These are phyloP conservation scores for Mallotus villosus DNA, from an alignment of 2,797 vertebrate genomes.

Conservation along the genomic window DNA sequence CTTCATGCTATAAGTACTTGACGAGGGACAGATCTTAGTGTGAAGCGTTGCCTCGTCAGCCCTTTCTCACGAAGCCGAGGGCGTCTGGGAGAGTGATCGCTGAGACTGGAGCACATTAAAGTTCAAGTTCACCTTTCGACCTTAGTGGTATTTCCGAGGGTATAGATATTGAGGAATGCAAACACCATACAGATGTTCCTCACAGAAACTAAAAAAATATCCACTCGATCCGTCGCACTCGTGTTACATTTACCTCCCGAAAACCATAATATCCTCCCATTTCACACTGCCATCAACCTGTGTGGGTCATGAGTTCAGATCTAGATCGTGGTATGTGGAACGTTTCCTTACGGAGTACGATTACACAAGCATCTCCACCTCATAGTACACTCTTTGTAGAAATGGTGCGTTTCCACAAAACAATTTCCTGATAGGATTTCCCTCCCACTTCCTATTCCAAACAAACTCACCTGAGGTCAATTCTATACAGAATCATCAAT, in stretches of 20 bases:
- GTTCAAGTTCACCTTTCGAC: constrained; percentile 11
- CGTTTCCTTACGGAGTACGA: constrained; percentile 29
- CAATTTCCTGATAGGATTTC: constrained; percentile 26
- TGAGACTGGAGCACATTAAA: constrained; percentile 1
- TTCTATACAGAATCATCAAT: too few relatives aligned
- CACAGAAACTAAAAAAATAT: constrained; percentile 4
- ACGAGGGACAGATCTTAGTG: too few relatives aligned
- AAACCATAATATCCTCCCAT: constrained; percentile 30
- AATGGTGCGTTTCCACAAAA: constrained; percentile 17
- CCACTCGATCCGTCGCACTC: constrained; percentile 2
- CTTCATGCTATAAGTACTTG: too few relatives aligned
- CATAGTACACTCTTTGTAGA: constrained; percentile 4
- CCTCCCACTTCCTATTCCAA: background rate
- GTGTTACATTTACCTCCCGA: constrained; percentile 4
- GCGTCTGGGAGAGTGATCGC: too few relatives aligned
- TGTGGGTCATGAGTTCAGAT: constrained; percentile 26
- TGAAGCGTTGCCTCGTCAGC: too few relatives aligned
- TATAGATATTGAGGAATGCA: constrained; percentile 10
- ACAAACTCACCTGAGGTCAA: background rate
- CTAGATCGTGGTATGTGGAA: background rate
- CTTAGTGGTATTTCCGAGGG: constrained; percentile 9
- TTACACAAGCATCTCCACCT: constrained; percentile 15
- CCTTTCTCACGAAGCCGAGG: too few relatives aligned
- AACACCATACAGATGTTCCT: constrained; percentile 18
- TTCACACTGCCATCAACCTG: background rate